phyloP scores from a whole-genome alignment of 1,140 invertebrate species.

The Cepaea nemoralis region DNA sequence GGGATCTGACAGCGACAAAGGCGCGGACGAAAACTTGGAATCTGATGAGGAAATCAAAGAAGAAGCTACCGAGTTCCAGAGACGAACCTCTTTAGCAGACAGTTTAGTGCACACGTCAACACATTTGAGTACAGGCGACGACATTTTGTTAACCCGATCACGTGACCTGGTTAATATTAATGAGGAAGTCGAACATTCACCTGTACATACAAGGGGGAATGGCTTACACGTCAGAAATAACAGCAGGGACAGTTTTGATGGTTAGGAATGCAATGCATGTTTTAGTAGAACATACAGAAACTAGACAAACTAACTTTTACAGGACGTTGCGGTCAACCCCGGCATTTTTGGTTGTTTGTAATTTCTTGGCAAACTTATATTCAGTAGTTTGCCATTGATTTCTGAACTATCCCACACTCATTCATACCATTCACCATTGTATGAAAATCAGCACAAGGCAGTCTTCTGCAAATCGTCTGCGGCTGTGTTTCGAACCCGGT shows the following conservation, averaged over 20 bases:
- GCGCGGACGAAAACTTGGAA: not conserved
- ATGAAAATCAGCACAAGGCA: too few species aligned
- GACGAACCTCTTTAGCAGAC: not conserved
- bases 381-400: too few species aligned
- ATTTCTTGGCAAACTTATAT: too few species aligned
- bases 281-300: too few species aligned
- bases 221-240: not conserved
- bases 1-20: not conserved
- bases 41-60: conserved; percentile 32
- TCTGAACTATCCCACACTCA: too few species aligned
- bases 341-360: too few species aligned
- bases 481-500: too few species aligned
- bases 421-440: too few species aligned
- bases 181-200: not conserved
- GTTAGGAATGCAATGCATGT: not conserved
- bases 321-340: too few species aligned
- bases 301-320: too few species aligned
- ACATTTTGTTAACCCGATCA: not conserved
- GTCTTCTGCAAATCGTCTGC: too few species aligned
- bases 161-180: conserved; percentile 1
- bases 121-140: not conserved
- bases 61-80: not conserved
- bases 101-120: not conserved
- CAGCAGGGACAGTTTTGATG: not conserved
- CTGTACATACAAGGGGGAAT: not conserved